Evolutionary conservation across 1,140 invertebrate genomes (phyloP), one percentile per base, ranked within the genome.

Genomic region (Hyposmocoma kahamanoa): DNA sequence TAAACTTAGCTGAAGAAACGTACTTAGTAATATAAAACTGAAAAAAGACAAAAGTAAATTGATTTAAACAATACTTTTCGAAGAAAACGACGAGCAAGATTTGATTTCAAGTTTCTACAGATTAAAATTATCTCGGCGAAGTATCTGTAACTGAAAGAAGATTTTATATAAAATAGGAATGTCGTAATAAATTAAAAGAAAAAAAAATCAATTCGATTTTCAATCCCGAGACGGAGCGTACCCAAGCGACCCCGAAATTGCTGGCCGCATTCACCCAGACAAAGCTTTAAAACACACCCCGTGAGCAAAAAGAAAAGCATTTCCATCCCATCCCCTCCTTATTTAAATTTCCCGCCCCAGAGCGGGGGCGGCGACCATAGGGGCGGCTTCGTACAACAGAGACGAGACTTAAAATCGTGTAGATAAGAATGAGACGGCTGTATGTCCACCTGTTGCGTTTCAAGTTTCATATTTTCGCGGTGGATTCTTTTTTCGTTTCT

Each of bases 401-500:
- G 76, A 80, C 65, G 68, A 62, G 62, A 75, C 75, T 79, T 72
- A 67, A 65, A 73, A 58, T 47, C 49, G 58, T 59, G 55, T 76
- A 81, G 75, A 82, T 82, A 83, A 85, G 82, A 85, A 83, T 80
- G 82, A 85, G 82, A 85, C 72, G 73, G 71, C 59, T 48, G 55
- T 77, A 82, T 73, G 71, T 85, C 72, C 77, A 85, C 82, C 82
- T 85, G 82, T 85, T 83, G 82, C 82, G 69, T 59, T 70, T 57
- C 41, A 58, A 76, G 63, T 72, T 67, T 72, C 64, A 70, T 72
- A 78, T 81, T 81, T 84, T 80, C 69, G 67, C 71, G 65, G 62
- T 67, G 53, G 47, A 39, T 70, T 72, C 71, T 81, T 84, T 80
- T 82, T 84, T 78, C 72, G 64, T 79, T 68, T 76, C 79, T 80